phyloP scores from a whole-genome alignment of 2,888 invertebrate species.

The Cephus nigrinus region DNA sequence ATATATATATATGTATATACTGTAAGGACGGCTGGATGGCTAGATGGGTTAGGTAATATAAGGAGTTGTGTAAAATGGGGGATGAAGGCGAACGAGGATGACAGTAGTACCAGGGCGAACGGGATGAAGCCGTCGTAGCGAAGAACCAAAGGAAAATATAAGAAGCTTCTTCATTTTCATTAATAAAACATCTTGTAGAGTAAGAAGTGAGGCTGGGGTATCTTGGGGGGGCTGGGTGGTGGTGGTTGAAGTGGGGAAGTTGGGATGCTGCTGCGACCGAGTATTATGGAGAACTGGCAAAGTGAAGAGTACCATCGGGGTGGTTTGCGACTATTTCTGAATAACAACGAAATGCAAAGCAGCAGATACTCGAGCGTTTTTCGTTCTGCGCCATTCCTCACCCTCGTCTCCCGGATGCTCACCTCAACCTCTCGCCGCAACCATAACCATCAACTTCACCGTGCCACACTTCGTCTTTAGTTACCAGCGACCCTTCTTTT shows the following conservation, averaged over 20 bases:
- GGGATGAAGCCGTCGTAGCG: conserved; percentile 24
- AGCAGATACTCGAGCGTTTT: conserved; percentile 36
- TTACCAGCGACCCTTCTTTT: neutral
- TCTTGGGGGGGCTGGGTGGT: neutral
- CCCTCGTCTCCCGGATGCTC: neutral
- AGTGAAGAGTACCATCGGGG: conserved; percentile 12
- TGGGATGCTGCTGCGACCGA: neutral
- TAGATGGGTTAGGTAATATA: conserved; percentile 14
- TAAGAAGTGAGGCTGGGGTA: conserved; percentile 8
- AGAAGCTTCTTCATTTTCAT: conserved; percentile 53
- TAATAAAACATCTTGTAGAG: conserved; percentile 51
- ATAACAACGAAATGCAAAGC: conserved; percentile 58
- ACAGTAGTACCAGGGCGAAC: conserved; percentile 22
- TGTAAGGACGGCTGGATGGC: conserved; percentile 17
- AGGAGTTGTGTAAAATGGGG: conserved; percentile 7
- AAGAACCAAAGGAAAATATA: conserved; percentile 41
- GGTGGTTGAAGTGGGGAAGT: neutral
- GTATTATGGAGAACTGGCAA: neutral
- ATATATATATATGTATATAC: conserved; percentile 13
- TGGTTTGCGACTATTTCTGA: conserved; percentile 54
- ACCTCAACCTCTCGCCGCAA: neutral
- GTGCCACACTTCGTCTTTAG: neutral
- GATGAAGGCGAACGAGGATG: conserved; percentile 24
- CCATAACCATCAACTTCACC: neutral
- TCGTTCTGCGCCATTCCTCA: conserved; percentile 18